Percentiles rank a stretch among this genome's conserved stretches.
These are phyloP conservation scores for Scopus umbretta DNA, from an alignment of 2,113 vertebrate species.

Conservation along the genomic window DNA sequence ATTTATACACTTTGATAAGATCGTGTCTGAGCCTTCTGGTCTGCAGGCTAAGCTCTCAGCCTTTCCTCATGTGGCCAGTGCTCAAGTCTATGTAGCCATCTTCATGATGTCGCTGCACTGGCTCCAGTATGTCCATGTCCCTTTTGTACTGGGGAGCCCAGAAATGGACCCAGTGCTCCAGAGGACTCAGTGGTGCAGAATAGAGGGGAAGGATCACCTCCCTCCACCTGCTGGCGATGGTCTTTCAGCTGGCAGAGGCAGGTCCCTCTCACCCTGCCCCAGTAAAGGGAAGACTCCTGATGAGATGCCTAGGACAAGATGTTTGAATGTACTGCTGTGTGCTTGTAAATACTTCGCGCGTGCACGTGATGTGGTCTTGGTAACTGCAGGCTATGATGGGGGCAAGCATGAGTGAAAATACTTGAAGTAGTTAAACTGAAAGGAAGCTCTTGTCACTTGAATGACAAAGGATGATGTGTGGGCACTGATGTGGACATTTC, in stretches of 20 bases:
- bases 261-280: not conserved
- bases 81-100: not conserved
- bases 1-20: not conserved
- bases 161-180: not conserved
- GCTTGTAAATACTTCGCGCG: not conserved
- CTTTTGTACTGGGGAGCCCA: not conserved
- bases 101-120: not conserved
- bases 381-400: not conserved
- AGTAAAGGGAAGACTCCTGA: not conserved
- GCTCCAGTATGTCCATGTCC: not conserved
- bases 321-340: not conserved
- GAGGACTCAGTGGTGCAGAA: not conserved
- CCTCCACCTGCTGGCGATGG: fast-evolving
- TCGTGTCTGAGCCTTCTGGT: not conserved
- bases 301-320: too few species aligned
- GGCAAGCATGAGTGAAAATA: not conserved
- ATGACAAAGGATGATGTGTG: not conserved
- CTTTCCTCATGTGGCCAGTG: not conserved
- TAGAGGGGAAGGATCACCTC: not conserved
- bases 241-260: not conserved
- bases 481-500: not conserved
- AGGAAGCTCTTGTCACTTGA: not conserved
- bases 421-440: not conserved
- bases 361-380: not conserved
- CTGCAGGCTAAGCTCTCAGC: not conserved